Evolutionary conservation across 2,797 vertebrate genomes (phyloP).

Genomic region (Pyrocephalus nanus): DNA sequence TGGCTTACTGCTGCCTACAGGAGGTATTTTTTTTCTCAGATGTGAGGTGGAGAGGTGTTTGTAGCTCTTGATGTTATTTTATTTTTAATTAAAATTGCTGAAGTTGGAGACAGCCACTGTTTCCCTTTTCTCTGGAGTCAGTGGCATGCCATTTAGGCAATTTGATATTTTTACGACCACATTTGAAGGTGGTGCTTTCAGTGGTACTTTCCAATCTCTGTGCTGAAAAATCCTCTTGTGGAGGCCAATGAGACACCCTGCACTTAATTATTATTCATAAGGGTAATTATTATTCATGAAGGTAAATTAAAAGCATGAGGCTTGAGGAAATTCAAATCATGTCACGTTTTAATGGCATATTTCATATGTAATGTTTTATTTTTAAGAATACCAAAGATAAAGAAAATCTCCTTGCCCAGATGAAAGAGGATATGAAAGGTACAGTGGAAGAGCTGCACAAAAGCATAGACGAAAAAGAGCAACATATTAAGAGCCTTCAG

Average conservation of each 20-base stretch:
- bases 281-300: neutral
- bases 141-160: neutral
- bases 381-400: slow-evolving; percentile 63
- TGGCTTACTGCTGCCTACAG: neutral
- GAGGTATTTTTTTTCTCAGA: neutral
- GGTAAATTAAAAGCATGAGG: neutral
- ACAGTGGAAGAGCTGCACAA: slow-evolving; percentile 16
- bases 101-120: neutral
- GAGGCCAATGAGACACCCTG: neutral
- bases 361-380: slow-evolving; percentile 32
- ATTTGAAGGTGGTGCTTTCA: neutral
- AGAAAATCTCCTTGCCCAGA: slow-evolving; percentile 33
- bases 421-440: slow-evolving; percentile 32
- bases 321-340: neutral
- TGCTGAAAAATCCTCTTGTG: neutral
- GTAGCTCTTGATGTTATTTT: neutral
- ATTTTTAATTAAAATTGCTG: neutral
- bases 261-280: neutral
- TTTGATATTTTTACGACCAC: neutral
- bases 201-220: neutral
- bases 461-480: slow-evolving; percentile 51
- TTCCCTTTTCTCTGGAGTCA: neutral
- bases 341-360: neutral
- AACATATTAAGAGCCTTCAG: slow-evolving; percentile 50
- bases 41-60: neutral